Conservation (phyloP, 1,140 invertebrate species). For the Drosophila sucinea region DNA sequence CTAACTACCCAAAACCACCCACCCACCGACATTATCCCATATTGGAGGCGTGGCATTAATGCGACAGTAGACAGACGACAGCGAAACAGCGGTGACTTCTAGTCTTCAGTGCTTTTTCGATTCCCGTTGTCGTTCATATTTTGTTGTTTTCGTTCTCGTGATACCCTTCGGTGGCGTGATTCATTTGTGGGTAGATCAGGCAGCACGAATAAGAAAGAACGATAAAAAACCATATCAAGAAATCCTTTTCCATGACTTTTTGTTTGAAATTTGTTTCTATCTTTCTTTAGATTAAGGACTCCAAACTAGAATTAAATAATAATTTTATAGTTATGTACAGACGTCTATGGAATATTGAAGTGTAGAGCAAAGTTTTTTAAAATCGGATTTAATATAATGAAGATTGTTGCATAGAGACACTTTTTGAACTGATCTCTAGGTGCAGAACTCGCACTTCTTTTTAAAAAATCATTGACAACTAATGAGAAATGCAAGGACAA, state of each 20-base stretch:
- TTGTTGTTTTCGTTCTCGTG: constrained; percentile 5
- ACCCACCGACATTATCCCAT: background rate
- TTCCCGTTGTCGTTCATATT: constrained; percentile 15
- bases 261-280: too few species aligned
- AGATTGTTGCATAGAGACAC: too few species aligned
- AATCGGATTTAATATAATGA: too few species aligned
- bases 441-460: background rate
- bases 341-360: too few species aligned
- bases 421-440: too few species aligned
- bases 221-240: background rate
- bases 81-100: background rate
- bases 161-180: background rate
- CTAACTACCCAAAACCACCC: background rate
- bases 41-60: constrained; percentile 16
- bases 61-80: constrained; percentile 10
- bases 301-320: too few species aligned
- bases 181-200: background rate
- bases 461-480: too few species aligned
- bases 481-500: too few species aligned
- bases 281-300: too few species aligned
- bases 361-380: too few species aligned
- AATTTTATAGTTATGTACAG: too few species aligned
- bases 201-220: background rate
- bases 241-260: background rate
- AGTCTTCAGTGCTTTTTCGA: constrained; percentile 4